Evolutionary conservation across 1,140 invertebrate genomes (phyloP).

Genomic region (Cephus cinctus): DNA sequence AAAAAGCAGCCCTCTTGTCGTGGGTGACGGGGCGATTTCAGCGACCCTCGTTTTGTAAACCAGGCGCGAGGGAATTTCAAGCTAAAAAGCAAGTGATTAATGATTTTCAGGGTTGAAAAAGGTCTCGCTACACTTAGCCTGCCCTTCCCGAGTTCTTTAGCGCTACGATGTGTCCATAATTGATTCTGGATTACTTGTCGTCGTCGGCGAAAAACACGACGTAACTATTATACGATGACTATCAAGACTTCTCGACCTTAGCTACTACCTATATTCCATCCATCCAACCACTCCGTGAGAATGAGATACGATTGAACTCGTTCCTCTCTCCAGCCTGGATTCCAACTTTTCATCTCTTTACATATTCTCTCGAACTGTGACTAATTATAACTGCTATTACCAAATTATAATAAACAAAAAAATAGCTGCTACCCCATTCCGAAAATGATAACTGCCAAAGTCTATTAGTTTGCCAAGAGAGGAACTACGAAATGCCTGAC

Average conservation of each 20-base stretch:
- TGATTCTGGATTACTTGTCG: constrained; percentile 46
- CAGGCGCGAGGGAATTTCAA: constrained; percentile 52
- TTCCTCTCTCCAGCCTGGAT: too few relatives aligned
- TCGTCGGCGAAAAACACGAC: constrained; percentile 24
- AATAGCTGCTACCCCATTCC: too few relatives aligned
- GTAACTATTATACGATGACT: constrained; percentile 22
- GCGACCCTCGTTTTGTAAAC: constrained; percentile 51
- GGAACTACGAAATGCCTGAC: background rate
- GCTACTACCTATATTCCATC: constrained; percentile 12
- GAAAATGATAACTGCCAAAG: too few relatives aligned
- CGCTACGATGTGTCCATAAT: constrained; percentile 34
- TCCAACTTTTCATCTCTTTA: too few relatives aligned
- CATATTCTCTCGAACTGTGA: too few relatives aligned
- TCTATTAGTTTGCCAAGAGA: too few relatives aligned
- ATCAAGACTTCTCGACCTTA: constrained; percentile 20
- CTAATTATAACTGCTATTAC: too few relatives aligned
- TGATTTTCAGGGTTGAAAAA: constrained; percentile 42
- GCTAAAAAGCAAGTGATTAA: constrained; percentile 55
- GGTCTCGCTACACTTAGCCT: constrained; percentile 17
- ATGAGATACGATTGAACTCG: too few relatives aligned
- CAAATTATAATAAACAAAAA: too few relatives aligned
- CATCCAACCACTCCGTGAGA: background rate
- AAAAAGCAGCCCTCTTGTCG: constrained; percentile 43
- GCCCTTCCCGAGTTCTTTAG: constrained; percentile 31
- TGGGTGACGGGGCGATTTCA: constrained; percentile 49